Base-by-base conservation (phyloP, 2,888 invertebrate genomes). In the Piscicola geometra region DNA sequence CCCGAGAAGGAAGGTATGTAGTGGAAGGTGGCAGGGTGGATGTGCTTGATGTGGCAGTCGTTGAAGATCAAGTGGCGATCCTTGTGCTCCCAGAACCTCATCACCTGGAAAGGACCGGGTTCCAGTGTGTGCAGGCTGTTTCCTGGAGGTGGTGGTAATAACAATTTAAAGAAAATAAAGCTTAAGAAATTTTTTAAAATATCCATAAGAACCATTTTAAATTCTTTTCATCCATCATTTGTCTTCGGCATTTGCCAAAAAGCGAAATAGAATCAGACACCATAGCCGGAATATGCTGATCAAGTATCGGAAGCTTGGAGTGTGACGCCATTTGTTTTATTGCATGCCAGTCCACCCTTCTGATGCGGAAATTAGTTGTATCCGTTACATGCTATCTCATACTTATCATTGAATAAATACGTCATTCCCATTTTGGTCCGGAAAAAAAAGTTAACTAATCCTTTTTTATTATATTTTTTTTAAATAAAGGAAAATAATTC, bases 361-460 rank as follows among this genome's bases (percentile, higher is more conserved):
- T 56, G 60, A 56, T 56, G 60, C 60, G 60, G 60, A 56, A 56
- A 56, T 56, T 56, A 56, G 60, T 56, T 56, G 60, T 25, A 56
- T 56, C 60, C 60, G 60, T n/a, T 56, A 25, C 60, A 56, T 25
- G 60, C n/a, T 56, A 56, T n/a, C 60, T 25, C 25, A 56, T 41
- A 41, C 41, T 41, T 15, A 15, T 41, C 41, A 41, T 41, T n/a
- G n/a, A n/a, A n/a, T n/a, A n/a, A n/a, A n/a, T n/a, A n/a, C n/a
- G n/a, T n/a, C n/a, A n/a, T n/a, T n/a, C n/a, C n/a, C n/a, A n/a
- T n/a, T n/a, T n/a, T n/a, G n/a, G n/a, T n/a, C n/a, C n/a, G n/a
- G n/a, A n/a, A n/a, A n/a, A n/a, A n/a, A n/a, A n/a, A n/a, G n/a
- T n/a, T n/a, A n/a, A n/a, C n/a, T n/a, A n/a, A n/a, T n/a, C n/a